Conservation (phyloP, 23 tunicate genomes). For the Styela clava region DNA sequence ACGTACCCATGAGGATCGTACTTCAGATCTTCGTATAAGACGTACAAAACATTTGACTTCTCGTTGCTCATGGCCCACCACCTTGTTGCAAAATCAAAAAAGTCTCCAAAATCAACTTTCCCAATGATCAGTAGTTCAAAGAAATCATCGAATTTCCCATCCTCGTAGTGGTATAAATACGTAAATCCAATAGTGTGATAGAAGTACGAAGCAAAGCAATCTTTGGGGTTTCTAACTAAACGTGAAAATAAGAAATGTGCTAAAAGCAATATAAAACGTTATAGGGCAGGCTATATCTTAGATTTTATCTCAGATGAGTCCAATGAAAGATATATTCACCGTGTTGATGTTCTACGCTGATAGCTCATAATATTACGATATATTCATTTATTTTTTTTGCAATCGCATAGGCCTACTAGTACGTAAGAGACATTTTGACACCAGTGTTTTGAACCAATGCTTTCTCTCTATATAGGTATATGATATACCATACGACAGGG, state of each 20-base stretch:
- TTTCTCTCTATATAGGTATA: no score
- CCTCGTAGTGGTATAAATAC: not conserved
- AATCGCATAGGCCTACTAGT: no score
- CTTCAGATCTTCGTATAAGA: slow-evolving; percentile 28
- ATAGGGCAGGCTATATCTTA: no score
- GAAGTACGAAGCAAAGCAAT: slow-evolving; percentile 19
- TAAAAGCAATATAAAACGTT: no score
- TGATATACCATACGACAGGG: no score
- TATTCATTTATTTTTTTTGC: no score
- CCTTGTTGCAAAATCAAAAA: not conserved
- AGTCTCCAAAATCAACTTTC: not conserved
- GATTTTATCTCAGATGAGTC: no score
- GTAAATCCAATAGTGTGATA: slow-evolving; percentile 26
- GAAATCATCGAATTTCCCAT: slow-evolving; percentile 25
- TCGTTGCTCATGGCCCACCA: not conserved
- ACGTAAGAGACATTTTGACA: no score
- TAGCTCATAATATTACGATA: no score
- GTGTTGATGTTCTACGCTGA: no score
- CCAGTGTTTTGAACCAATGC: no score
- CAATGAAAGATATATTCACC: no score
- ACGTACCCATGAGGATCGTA: not conserved
- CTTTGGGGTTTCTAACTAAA: slow-evolving; percentile 33
- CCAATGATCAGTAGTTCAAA: slow-evolving; percentile 9
- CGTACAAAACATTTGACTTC: slow-evolving; percentile 4
- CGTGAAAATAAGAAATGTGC: not conserved